Evolutionary conservation across 2,113 vertebrate genomes (phyloP).

Genomic region (Notothenia rossii): DNA sequence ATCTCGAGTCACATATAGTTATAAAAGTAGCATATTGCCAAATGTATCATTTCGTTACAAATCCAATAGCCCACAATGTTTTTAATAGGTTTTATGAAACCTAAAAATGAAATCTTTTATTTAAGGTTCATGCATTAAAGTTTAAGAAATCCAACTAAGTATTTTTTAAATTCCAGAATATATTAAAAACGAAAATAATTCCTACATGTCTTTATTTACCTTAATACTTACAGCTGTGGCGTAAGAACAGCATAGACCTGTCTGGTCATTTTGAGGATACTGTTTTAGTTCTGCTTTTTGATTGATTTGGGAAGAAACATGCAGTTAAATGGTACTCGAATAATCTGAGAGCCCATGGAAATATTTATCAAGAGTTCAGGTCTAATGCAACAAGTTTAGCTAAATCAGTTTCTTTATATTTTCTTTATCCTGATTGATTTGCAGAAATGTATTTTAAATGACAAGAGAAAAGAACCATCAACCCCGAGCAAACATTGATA

Average conservation of each 20-base stretch:
- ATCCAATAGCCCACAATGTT: neutral
- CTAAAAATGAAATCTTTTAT: neutral
- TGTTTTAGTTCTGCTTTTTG: neutral
- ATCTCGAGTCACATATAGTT: neutral
- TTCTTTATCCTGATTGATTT: neutral
- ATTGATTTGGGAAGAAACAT: neutral
- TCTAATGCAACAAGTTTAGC: neutral
- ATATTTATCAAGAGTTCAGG: too few species aligned
- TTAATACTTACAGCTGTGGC: neutral
- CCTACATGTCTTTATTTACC: neutral
- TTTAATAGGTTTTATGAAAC: neutral
- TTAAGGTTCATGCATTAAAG: neutral
- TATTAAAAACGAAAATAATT: neutral
- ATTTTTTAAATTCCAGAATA: constrained; percentile 1
- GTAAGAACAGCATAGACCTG: neutral
- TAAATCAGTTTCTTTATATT: neutral
- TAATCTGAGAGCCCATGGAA: neutral
- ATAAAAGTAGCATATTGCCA: neutral
- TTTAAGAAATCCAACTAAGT: neutral
- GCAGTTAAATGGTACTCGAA: too few species aligned
- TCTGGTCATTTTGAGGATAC: neutral
- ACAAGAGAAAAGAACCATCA: neutral
- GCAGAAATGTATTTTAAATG: neutral
- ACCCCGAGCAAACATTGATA: neutral
- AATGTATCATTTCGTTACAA: neutral